Percentiles rank a stretch among this genome's conserved stretches.
phyloP scores from a whole-genome alignment of 2,113 vertebrate genomes.

The Centropristis striata region DNA sequence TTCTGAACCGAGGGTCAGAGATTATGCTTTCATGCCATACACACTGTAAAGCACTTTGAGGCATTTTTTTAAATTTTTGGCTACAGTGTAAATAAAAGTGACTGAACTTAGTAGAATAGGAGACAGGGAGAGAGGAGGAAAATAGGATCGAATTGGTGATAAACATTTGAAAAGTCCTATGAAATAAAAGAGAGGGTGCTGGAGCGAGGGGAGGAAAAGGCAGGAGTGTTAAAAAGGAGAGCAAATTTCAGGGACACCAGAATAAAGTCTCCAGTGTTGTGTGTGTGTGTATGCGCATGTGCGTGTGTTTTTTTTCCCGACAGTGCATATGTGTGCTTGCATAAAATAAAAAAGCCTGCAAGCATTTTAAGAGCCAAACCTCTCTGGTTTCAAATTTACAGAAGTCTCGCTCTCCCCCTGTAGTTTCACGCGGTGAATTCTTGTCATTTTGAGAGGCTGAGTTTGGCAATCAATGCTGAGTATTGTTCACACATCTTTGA shows the following conservation, averaged over 20 bases:
- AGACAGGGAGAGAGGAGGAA: background rate
- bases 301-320: background rate
- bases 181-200: constrained; percentile 13
- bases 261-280: constrained; percentile 5
- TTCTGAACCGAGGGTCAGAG: background rate
- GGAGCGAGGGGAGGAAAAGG: background rate
- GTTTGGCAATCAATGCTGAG: constrained; percentile 37
- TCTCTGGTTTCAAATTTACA: constrained; percentile 31
- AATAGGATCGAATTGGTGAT: constrained; percentile 1
- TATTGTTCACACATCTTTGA: constrained; percentile 57
- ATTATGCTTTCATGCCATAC: background rate
- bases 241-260: background rate
- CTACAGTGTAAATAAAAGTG: background rate
- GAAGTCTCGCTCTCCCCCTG: constrained; percentile 19
- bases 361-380: constrained; percentile 25
- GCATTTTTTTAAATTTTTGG: background rate
- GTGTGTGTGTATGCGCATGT: constrained; percentile 1
- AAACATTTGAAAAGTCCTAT: background rate
- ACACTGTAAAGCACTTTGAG: constrained; percentile 5
- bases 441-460: constrained; percentile 29
- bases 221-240: constrained; percentile 6
- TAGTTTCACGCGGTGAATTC: constrained; percentile 36
- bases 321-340: constrained; percentile 10
- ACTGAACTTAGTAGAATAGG: background rate
- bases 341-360: constrained; percentile 27